Base-by-base conservation (phyloP, 1,140 invertebrate species). In the Nasonia longicornis region DNA sequence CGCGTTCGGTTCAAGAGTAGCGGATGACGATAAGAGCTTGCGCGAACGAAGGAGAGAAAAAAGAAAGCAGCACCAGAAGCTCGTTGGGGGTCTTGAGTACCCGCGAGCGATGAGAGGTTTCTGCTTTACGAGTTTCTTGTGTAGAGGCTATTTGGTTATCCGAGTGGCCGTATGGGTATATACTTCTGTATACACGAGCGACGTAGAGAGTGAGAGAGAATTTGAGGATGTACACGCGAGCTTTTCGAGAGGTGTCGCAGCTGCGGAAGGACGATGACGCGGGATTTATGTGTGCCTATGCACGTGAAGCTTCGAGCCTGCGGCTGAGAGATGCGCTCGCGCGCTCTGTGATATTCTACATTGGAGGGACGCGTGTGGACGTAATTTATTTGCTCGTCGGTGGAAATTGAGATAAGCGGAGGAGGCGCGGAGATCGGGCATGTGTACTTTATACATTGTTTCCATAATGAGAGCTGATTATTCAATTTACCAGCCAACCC, bases 111-210 rank as follows among this genome's bases (percentile, higher is more conserved):
- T 31, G 63, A 77, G 63, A 45, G 52, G 63, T 67, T 38, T 77
- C n/a, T 26, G 58, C 58, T 77, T 77, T 77, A 67, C 16, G 63
- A 66, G 74, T 63, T 66, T 67, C 74, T 77, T 66, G 35, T 45
- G 3, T n/a, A 77, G 63, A 29, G 63, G 58, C 74, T 67, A 67
- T 77, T 77, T 42, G 35, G 35, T 67, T 67, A 67, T 77, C n/a
- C 12, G 64, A 66, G 74, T 66, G 35, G 26, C n/a, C n/a, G 38
- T 58, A n/a, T 58, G n/a, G 6, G 6, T n/a, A n/a, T 58, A 16
- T 58, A 16, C 16, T 16, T 16, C 3, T 58, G n/a, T 58, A 52
- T 52, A 52, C 1, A 12, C 42, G 12, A 7, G 20, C 16, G 16
- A 20, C n/a, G 14, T 8, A 42, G 38, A 42, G 38, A 8, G 7